These are phyloP conservation scores for Nyctibius grandis DNA, from an alignment of 2,797 vertebrate species.

Conservation along the genomic window DNA sequence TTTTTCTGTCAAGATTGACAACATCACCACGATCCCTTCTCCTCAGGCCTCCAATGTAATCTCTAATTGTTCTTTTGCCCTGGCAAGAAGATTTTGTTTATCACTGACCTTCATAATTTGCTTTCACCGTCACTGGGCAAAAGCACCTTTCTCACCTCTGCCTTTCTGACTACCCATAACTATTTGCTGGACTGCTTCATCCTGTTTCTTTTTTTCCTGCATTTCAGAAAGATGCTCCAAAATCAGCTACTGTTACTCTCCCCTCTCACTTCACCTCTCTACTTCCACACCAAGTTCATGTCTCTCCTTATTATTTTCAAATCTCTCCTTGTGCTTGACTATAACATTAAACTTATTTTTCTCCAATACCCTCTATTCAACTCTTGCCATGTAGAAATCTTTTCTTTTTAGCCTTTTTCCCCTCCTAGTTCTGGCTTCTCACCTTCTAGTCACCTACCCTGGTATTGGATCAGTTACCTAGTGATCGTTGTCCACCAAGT, in stretches of 20 bases:
- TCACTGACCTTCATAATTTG: background rate
- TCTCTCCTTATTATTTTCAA: background rate
- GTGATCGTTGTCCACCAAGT: background rate
- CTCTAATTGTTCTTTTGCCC: background rate
- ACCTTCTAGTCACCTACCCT: background rate
- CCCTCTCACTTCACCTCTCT: background rate
- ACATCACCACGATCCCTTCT: background rate
- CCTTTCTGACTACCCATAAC: background rate
- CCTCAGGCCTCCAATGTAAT: background rate
- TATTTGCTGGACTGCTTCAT: background rate
- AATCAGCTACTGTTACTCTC: background rate
- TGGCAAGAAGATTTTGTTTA: background rate
- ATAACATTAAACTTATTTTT: background rate
- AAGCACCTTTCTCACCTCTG: background rate
- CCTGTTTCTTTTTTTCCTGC: background rate
- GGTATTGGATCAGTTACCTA: background rate
- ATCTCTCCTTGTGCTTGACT: background rate
- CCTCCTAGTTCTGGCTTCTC: background rate
- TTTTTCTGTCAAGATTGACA: background rate
- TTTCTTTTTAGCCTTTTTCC: background rate
- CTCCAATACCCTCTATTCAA: background rate
- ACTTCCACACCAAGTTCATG: background rate
- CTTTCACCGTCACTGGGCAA: background rate
- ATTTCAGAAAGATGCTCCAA: background rate
- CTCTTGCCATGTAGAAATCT: background rate